Evolutionary conservation across 2,113 vertebrate species (phyloP), one percentile per base, ranked within the genome.

Genomic region (Rhinoderma darwinii): DNA sequence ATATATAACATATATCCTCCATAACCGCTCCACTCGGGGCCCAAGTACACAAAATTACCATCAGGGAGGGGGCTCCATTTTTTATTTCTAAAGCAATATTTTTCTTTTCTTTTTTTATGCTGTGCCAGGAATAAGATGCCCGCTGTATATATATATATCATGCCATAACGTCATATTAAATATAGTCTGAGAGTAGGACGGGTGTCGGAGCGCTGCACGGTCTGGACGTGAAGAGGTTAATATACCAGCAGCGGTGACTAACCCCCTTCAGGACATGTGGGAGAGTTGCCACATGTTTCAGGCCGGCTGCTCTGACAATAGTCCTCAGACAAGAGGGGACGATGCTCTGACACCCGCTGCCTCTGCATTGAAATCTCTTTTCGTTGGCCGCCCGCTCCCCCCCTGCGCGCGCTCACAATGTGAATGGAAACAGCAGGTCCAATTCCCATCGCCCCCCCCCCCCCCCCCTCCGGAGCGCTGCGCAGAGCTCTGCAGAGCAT

Each of bases 351-450:
- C 85, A 78, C 85, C 77, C 78, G 78, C 85, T 87, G 85, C 77
- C 85, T 61, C 35, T 74, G 66, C 22, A 87, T 87, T 39, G 66
- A 87, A 81, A 41, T 54, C 20, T 27, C 35, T 56, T 32, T 37
- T 39, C 15, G 4, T 27, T 44, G 73, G 73, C n/a, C 37, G 41
- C 44, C 82, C 5, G 30, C 30, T 12, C 70, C 20, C 35, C 47
- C 47, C 35, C 50, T 7, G 17, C 66, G 32, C 39, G 44, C 17
- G 6, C 43, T 30, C n/a, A 43, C 75, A 73, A 35, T 44, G 22
- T 87, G 86, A 87, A 87, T 87, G 39, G 51, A 25, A 87, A 63
- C 86, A 87, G 86, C 86, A 82, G 86, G 86, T 75, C 39, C 18
- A 1, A n/a, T 82, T 87, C 86, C 78, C 86, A 87, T 1, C 39